Percentiles rank a stretch among this genome's conserved stretches.
Evolutionary conservation across 2,797 vertebrate genomes (phyloP).

Genomic region (Synaphobranchus kaupii): DNA sequence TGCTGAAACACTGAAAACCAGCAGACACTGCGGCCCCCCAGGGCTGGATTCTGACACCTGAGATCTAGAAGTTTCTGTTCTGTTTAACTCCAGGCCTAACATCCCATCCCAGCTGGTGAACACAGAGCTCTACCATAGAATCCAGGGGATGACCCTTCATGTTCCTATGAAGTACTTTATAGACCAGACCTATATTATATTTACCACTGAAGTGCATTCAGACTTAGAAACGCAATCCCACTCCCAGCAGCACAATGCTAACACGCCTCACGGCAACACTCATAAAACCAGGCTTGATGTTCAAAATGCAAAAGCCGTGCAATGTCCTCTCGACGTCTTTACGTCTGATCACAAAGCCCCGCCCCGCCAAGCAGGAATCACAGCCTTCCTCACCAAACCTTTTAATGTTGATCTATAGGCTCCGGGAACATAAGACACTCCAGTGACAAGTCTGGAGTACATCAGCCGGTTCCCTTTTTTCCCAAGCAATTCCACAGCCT

Average conservation of each 20-base stretch:
- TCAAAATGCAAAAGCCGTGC: background rate
- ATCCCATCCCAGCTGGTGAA: background rate
- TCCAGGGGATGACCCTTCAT: conserved; percentile 7
- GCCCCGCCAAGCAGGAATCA: background rate
- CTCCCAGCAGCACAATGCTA: background rate
- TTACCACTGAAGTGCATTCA: background rate
- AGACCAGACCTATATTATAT: conserved; percentile 18
- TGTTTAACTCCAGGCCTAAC: background rate
- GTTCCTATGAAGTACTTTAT: conserved; percentile 20
- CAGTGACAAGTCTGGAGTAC: conserved; percentile 77
- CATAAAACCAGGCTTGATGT: background rate
- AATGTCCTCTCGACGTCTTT: background rate
- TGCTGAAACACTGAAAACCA: background rate
- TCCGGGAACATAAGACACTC: conserved; percentile 70
- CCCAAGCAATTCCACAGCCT: conserved; percentile 73
- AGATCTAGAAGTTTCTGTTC: background rate
- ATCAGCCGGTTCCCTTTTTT: conserved; percentile 72
- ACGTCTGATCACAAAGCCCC: background rate
- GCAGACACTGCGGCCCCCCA: background rate
- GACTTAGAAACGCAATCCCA: too few relatives aligned
- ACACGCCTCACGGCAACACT: background rate
- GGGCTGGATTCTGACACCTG: background rate
- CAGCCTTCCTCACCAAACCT: conserved; percentile 29
- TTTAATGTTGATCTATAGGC: conserved; percentile 73
- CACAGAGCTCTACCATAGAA: background rate